Evolutionary conservation across 30 jellyfish, hydroid and myxozoan species (phyloP).

Genomic region (Hydractinia symbiolongicarpus): DNA sequence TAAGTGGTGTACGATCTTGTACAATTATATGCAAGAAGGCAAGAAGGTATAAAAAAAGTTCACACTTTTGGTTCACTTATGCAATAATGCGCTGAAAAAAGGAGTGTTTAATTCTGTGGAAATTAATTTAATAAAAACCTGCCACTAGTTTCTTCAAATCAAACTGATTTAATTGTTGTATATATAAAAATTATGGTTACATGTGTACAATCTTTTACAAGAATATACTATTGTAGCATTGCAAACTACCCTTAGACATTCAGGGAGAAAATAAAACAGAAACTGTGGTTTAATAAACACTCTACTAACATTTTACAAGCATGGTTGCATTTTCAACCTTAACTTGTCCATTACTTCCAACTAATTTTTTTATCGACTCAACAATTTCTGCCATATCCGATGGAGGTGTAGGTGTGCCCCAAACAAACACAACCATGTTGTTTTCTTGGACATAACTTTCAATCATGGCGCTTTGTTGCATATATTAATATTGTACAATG

Average conservation of each 20-base stretch:
- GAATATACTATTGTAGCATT: not conserved
- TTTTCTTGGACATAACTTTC: too few relatives aligned
- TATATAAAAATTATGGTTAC: too few relatives aligned
- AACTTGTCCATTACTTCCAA: conserved; percentile 71
- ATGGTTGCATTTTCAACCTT: conserved; percentile 86
- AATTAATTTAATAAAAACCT: not conserved
- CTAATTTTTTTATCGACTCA: conserved; percentile 30
- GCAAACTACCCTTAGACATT: too few relatives aligned
- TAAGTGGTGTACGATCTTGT: too few relatives aligned
- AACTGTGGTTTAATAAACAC: not conserved
- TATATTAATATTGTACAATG: too few relatives aligned
- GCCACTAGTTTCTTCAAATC: too few relatives aligned
- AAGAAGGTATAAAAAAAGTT: too few relatives aligned
- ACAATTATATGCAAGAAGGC: too few relatives aligned
- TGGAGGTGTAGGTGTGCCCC: conserved; percentile 93
- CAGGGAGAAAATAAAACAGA: not conserved
- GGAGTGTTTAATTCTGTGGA: not conserved
- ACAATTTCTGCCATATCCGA: conserved; percentile 46
- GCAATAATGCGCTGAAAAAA: too few relatives aligned
- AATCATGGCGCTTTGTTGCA: too few relatives aligned
- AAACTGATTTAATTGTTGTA: not conserved
- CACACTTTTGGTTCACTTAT: too few relatives aligned
- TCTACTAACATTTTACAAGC: conserved; percentile 45
- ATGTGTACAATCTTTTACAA: too few relatives aligned
- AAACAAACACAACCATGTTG: conserved; percentile 39